Base-by-base conservation (phyloP, 2,797 vertebrate species). In the Notolepis coatsorum region DNA sequence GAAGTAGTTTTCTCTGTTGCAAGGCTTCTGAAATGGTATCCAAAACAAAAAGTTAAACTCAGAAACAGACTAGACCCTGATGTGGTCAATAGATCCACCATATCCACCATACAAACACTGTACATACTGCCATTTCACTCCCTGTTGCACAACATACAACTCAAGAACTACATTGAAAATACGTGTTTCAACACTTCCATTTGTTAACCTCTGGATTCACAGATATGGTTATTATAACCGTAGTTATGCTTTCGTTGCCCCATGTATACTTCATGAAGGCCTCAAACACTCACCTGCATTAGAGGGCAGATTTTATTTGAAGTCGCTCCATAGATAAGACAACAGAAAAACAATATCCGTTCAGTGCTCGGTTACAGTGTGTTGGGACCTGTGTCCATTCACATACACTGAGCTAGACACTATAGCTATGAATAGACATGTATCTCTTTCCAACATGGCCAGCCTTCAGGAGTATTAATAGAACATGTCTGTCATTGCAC, bases 351-450 rank as follows among this genome's bases (percentile, higher is more conserved):
- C 33, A 69, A 23, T 31, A 43, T 46, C 54, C 8, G 4, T 43
- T 23, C 17, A 2, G 3, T 38, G 20, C 9, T 56, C 9, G 38
- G 51, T 65, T 45, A 47, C 62, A 75, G 27, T 73, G 56, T 83
- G 68, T 63, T 20, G 4, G 25, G 52, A 17, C 20, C 25, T 17
- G 18, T 49, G 43, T 58, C 4, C 8, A 48, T 55, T 66, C 23
- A 70, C 67, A 79, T 69, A 60, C n/a, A n/a, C 43, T 37, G 33
- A 64, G 47, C 62, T 46, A 45, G 27, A 79, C 35, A 1, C 48
- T n/a, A 17, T n/a, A 17, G 35, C 66, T 87, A 87, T 73, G 80
- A 81, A 84, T 89, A 91, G 43, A 53, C n/a, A 3, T 13, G 17
- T 35, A 35, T 76, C 25, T 71, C 54, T 38, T 70, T 69, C 82